phyloP scores from a whole-genome alignment of 2,113 vertebrate species.

The Steatornis caripensis region DNA sequence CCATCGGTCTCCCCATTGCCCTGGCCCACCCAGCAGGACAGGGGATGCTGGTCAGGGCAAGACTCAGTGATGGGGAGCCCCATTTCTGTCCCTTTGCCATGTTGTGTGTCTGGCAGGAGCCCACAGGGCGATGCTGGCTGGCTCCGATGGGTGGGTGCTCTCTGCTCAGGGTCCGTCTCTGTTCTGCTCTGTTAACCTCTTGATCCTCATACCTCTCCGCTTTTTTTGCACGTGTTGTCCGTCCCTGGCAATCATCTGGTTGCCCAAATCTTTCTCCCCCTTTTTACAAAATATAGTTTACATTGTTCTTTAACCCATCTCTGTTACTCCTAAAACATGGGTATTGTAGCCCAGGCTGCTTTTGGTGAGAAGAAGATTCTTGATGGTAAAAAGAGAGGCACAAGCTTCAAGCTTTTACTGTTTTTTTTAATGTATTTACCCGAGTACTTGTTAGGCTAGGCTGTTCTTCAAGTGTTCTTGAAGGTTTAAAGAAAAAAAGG shows the following conservation, averaged over 20 bases:
- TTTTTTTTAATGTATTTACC: neutral
- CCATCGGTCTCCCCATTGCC: neutral
- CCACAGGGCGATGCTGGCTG: accelerated
- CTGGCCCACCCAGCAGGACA: neutral
- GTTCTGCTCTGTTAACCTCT: neutral
- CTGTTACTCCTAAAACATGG: neutral
- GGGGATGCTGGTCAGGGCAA: neutral
- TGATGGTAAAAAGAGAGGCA: neutral
- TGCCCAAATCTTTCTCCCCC: neutral
- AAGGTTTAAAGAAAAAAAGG: neutral
- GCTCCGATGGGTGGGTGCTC: neutral
- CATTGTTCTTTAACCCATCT: neutral
- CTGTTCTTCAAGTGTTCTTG: neutral
- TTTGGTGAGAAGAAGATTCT: neutral
- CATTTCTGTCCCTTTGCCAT: neutral
- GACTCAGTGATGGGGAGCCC: accelerated
- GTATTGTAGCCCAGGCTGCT: neutral
- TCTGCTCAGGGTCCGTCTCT: neutral
- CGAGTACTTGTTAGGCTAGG: neutral
- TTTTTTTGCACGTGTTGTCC: neutral
- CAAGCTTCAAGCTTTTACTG: neutral
- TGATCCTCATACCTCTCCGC: neutral
- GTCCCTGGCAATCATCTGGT: neutral
- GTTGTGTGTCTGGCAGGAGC: neutral
- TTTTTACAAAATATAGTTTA: neutral